phyloP scores from a whole-genome alignment of 2,113 vertebrate genomes.

The Limnothrissa miodon region DNA sequence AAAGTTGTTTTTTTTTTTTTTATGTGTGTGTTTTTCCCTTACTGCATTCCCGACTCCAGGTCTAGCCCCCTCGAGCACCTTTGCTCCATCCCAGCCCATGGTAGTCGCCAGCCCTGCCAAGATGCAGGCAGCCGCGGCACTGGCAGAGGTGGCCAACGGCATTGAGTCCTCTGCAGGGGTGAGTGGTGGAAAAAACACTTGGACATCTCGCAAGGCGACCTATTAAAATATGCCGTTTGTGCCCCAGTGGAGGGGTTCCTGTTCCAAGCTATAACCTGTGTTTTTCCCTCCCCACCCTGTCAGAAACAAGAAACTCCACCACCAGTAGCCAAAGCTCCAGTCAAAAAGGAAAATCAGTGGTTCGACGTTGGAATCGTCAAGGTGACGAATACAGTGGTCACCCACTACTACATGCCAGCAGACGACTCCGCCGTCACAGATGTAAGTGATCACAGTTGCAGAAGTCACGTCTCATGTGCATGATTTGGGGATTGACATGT shows the following conservation, averaged over 20 bases:
- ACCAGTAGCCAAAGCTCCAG: conserved; percentile 66
- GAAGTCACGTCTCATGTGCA: background rate
- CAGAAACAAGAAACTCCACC: conserved; percentile 70
- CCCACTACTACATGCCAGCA: conserved; percentile 75
- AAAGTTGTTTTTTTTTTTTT: too few relatives aligned
- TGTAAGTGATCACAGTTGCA: conserved; percentile 38
- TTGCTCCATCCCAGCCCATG: conserved; percentile 72
- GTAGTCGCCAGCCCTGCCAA: conserved; percentile 73
- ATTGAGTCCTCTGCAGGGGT: conserved; percentile 73
- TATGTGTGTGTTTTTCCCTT: background rate
- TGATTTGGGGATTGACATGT: background rate
- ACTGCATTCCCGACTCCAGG: conserved; percentile 46
- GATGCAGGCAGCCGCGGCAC: conserved; percentile 71
- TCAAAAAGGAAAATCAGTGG: conserved; percentile 82
- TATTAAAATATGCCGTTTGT: background rate
- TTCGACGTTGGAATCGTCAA: conserved; percentile 81
- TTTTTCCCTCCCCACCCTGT: background rate
- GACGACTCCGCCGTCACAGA: conserved; percentile 61
- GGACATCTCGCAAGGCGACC: background rate
- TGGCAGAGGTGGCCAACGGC: conserved; percentile 78
- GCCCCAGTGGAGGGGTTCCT: background rate
- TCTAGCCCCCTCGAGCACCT: conserved; percentile 73
- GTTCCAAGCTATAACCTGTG: background rate
- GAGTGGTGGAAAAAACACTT: conserved; percentile 40
- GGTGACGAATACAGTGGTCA: conserved; percentile 77